phyloP scores from a whole-genome alignment of 2,888 invertebrate genomes.

The Crematogaster levior region DNA sequence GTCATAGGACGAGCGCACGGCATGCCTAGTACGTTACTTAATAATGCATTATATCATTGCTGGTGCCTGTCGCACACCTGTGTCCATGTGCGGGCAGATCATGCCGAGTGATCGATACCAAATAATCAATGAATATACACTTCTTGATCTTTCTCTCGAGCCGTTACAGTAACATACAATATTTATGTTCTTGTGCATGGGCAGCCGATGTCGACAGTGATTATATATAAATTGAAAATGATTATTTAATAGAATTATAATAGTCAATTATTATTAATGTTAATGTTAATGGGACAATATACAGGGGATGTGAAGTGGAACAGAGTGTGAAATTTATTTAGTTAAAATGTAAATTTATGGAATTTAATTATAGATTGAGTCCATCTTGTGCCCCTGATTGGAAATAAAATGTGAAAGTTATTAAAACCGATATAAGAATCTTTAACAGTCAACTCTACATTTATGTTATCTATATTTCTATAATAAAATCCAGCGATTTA shows the following conservation, averaged over 20 bases:
- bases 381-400: not conserved
- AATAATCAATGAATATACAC: not conserved
- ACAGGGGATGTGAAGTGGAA: not conserved
- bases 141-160: not conserved
- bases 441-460: not conserved
- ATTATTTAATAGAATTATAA: not conserved
- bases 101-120: not conserved
- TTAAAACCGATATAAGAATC: not conserved
- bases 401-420: not conserved
- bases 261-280: not conserved
- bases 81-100: not conserved
- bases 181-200: not conserved
- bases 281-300: too few species aligned
- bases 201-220: too few species aligned
- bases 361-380: not conserved
- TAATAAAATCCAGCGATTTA: not conserved
- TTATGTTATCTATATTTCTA: not conserved
- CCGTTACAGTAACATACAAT: not conserved
- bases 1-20: conserved; percentile 35
- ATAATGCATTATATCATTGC: conserved; percentile 40
- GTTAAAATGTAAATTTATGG: not conserved
- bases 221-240: not conserved
- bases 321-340: not conserved
- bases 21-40: conserved; percentile 32
- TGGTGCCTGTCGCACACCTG: not conserved